Evolutionary conservation across 2,113 vertebrate genomes (phyloP).

Genomic region (Rhipidura dahli): DNA sequence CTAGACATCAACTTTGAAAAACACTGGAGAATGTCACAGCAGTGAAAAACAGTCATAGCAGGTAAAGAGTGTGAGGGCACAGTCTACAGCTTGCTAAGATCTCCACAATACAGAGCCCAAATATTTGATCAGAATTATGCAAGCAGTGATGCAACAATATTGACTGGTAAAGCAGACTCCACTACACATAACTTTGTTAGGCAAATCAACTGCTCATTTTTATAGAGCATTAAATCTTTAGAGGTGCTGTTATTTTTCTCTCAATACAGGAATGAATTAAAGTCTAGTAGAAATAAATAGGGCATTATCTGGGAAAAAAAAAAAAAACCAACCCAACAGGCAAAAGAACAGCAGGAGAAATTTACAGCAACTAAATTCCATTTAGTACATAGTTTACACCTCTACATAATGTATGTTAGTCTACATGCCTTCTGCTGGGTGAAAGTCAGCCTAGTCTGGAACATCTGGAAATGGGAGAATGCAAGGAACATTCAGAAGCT

Average conservation of each 20-base stretch:
- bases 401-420: not conserved
- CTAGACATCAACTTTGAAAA: not conserved
- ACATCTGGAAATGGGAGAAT: not conserved
- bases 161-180: not conserved
- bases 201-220: not conserved
- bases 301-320: not conserved
- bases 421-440: not conserved
- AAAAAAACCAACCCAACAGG: too few species aligned
- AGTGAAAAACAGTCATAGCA: not conserved
- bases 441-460: not conserved
- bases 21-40: not conserved
- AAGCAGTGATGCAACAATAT: not conserved
- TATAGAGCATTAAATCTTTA: not conserved
- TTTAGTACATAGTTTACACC: not conserved
- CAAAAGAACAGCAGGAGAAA: not conserved
- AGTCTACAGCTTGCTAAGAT: not conserved
- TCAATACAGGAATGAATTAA: not conserved
- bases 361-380: not conserved
- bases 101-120: not conserved
- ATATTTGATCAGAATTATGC: not conserved
- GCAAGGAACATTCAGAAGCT: not conserved
- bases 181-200: not conserved
- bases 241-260: not conserved
- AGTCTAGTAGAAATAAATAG: not conserved
- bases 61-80: not conserved